Conservation (phyloP, 1,140 invertebrate species). For the Eupristina koningsbergeri region DNA sequence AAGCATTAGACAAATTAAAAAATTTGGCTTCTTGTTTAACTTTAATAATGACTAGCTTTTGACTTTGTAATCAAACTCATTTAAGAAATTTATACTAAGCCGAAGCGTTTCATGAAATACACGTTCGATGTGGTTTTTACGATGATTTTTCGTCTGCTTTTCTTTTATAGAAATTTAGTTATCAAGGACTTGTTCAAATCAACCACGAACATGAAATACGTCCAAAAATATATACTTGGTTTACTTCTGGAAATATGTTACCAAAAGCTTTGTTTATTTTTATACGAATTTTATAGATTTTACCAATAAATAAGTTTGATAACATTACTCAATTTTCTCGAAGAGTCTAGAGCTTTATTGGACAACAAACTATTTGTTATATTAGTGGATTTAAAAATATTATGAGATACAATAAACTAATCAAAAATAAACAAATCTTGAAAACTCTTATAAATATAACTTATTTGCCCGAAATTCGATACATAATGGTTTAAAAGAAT, state of each 20-base stretch:
- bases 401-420: too few relatives aligned
- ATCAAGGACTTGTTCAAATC: neutral
- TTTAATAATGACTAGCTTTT: too few relatives aligned
- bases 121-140: neutral
- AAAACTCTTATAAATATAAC: too few relatives aligned
- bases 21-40: too few relatives aligned
- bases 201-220: neutral
- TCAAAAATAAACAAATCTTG: too few relatives aligned
- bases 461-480: too few relatives aligned
- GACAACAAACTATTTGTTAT: neutral
- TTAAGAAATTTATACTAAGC: neutral
- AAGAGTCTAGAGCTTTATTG: neutral
- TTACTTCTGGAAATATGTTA: neutral
- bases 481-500: too few relatives aligned
- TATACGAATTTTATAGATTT: neutral
- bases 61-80: neutral
- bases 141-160: slow-evolving; percentile 1
- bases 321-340: neutral
- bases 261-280: neutral
- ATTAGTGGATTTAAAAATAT: too few relatives aligned
- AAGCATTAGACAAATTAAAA: too few relatives aligned
- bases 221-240: neutral
- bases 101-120: neutral
- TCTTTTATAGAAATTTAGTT: neutral
- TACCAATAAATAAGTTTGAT: neutral